Conservation (phyloP, 1,140 invertebrate species). For the Halictus rubicundus region DNA sequence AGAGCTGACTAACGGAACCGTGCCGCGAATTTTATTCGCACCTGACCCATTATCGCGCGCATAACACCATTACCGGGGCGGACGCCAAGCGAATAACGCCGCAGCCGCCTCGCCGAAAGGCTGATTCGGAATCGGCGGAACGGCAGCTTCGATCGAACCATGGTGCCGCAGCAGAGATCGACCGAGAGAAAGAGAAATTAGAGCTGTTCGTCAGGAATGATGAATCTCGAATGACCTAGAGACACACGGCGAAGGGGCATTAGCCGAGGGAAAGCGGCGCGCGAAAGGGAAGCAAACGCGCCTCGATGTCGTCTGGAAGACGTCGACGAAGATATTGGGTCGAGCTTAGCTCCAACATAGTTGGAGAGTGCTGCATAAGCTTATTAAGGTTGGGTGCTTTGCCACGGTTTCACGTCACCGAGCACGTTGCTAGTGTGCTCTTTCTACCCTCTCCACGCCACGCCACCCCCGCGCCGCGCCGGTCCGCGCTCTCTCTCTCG, state of each 20-base stretch:
- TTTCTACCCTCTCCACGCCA: constrained; percentile 12
- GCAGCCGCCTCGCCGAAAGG: not conserved
- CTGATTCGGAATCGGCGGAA: not conserved
- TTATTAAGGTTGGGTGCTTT: constrained; percentile 72
- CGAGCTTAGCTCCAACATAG: constrained; percentile 60
- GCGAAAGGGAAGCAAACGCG: constrained; percentile 2
- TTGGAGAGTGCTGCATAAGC: constrained; percentile 79
- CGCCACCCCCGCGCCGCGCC: not conserved
- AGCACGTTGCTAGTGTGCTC: constrained; percentile 34
- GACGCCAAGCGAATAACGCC: not conserved
- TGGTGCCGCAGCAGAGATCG: not conserved
- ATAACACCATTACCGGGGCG: constrained; percentile 12
- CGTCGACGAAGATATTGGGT: constrained; percentile 57
- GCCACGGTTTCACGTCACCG: constrained; percentile 51
- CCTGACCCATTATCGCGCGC: constrained; percentile 54
- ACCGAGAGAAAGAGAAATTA: not conserved
- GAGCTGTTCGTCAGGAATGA: not conserved
- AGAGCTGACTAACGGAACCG: constrained; percentile 75
- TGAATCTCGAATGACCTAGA: not conserved
- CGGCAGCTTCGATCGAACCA: not conserved
- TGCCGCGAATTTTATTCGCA: constrained; percentile 75
- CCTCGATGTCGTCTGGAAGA: constrained; percentile 44
- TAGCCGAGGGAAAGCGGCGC: not conserved
- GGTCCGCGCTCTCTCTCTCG: not conserved
- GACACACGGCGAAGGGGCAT: not conserved